Evolutionary conservation across 1,140 invertebrate genomes (phyloP).

Genomic region (Hycleus phaleratus): DNA sequence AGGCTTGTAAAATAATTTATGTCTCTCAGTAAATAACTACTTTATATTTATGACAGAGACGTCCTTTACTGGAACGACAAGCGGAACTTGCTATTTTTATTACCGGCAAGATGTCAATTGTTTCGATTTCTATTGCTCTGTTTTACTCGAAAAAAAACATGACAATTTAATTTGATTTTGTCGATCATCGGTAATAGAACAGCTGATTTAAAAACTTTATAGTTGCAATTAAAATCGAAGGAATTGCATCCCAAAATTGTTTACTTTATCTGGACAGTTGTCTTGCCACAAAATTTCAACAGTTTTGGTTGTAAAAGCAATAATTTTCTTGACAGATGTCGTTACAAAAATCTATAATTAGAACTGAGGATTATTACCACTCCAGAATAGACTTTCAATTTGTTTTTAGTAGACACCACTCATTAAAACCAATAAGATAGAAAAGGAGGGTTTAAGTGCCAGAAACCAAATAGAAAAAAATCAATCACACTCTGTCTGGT

Average conservation of each 20-base stretch:
- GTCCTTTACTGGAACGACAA: slow-evolving; percentile 1
- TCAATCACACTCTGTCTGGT: too few species aligned
- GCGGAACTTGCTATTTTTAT: slow-evolving; percentile 13
- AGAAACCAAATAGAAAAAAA: too few species aligned
- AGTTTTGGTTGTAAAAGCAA: slow-evolving; percentile 10
- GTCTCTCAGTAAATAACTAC: slow-evolving; percentile 24
- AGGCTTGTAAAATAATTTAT: slow-evolving; percentile 30
- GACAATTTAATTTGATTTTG: too few species aligned
- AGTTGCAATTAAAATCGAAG: too few species aligned
- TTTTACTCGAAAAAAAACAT: too few species aligned
- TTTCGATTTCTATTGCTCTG: slow-evolving; percentile 1
- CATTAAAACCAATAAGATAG: too few species aligned
- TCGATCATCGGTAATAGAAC: too few species aligned
- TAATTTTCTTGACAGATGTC: slow-evolving; percentile 14
- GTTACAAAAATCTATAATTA: slow-evolving; percentile 9
- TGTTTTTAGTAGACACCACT: too few species aligned
- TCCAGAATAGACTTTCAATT: too few species aligned
- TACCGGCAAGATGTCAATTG: slow-evolving; percentile 13
- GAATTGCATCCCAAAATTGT: slow-evolving; percentile 1
- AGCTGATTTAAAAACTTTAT: too few species aligned
- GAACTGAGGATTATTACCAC: background rate
- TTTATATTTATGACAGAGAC: slow-evolving; percentile 21
- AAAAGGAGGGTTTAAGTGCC: too few species aligned
- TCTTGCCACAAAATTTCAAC: slow-evolving; percentile 6
- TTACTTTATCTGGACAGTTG: slow-evolving; percentile 10